phyloP scores from a whole-genome alignment of 2,113 vertebrate genomes.

The Cacatua alba region DNA sequence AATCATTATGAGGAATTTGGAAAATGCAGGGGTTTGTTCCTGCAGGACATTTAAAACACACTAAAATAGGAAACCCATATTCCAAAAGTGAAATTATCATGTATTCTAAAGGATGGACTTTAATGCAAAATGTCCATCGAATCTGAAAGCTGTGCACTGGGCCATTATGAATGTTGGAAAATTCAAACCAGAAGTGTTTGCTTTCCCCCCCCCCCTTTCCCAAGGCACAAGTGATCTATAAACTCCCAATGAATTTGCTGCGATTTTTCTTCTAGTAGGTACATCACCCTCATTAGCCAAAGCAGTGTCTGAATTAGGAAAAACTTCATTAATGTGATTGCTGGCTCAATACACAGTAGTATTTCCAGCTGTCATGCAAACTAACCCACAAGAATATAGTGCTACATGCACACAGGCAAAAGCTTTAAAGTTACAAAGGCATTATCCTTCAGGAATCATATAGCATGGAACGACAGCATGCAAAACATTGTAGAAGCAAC shows the following conservation, averaged over 20 bases:
- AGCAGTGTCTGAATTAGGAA: not conserved
- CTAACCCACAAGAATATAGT: not conserved
- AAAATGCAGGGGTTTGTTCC: not conserved
- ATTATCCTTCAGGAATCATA: not conserved
- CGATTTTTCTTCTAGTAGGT: not conserved
- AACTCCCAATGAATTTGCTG: not conserved
- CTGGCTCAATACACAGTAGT: not conserved
- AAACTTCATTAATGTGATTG: not conserved
- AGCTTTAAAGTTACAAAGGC: not conserved
- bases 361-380: slow-evolving; percentile 21
- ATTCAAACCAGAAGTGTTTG: not conserved
- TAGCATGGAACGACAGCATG: slow-evolving; percentile 24
- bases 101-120: not conserved
- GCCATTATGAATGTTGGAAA: not conserved
- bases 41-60: not conserved
- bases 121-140: not conserved
- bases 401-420: slow-evolving; percentile 17
- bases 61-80: not conserved
- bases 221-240: not conserved
- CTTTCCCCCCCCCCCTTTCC: accelerated
- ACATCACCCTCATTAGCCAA: not conserved
- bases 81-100: not conserved
- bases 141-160: not conserved
- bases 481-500: not conserved
- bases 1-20: not conserved